Percentiles rank a stretch among this genome's conserved stretches.
Conservation (phyloP, 2,113 vertebrate species). For the Phyllostomus hastatus region DNA sequence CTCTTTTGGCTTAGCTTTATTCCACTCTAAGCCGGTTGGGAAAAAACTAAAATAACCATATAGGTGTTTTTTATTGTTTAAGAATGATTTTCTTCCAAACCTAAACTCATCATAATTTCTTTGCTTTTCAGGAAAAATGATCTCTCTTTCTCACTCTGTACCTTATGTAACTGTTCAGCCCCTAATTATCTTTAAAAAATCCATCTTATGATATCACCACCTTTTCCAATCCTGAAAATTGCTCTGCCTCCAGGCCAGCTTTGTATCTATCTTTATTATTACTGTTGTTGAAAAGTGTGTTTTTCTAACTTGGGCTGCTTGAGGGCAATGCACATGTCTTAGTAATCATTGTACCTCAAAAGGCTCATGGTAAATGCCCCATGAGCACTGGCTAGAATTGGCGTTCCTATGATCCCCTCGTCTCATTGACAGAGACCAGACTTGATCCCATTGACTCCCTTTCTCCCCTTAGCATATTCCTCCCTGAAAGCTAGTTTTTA, state of each 20-base stretch:
- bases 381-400: not conserved
- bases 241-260: not conserved
- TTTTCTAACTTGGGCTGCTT: not conserved
- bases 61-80: not conserved
- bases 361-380: not conserved
- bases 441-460: not conserved
- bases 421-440: not conserved
- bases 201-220: not conserved
- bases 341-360: not conserved
- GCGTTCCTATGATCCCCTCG: too few species aligned
- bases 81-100: not conserved
- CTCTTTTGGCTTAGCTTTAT: not conserved
- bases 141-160: not conserved
- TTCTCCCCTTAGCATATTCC: not conserved
- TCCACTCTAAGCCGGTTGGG: not conserved
- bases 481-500: not conserved
- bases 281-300: not conserved
- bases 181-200: slow-evolving; percentile 28
- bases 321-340: not conserved
- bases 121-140: not conserved
- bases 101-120: not conserved
- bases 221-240: slow-evolving; percentile 1
- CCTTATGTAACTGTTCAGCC: not conserved
- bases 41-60: not conserved
- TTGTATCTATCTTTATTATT: slow-evolving; percentile 5